These are phyloP conservation scores for Maconellicoccus hirsutus DNA, from an alignment of 1,140 invertebrate genomes.

Conservation along the genomic window DNA sequence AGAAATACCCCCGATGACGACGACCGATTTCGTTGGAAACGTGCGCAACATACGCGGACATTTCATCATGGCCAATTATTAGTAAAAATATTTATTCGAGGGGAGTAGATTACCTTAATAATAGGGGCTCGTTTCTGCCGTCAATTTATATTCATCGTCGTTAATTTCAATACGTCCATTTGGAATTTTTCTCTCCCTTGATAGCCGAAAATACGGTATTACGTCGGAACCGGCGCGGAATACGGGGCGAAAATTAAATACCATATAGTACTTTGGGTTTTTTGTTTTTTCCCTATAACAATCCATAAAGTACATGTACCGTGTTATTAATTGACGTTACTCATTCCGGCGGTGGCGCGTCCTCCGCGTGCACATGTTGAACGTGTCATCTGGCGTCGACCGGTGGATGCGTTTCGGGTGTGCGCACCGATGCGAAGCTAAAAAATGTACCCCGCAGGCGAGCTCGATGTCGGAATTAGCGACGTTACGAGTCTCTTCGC, in stretches of 20 bases:
- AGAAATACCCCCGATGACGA: too few species aligned
- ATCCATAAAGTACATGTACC: neutral
- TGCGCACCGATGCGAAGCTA: neutral
- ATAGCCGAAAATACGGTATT: neutral
- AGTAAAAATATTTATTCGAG: neutral
- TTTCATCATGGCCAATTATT: slow-evolving; percentile 9
- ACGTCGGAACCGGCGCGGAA: too few species aligned
- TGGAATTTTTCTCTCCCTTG: neutral
- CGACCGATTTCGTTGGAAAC: too few species aligned
- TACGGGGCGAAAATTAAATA: too few species aligned
- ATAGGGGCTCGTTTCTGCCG: neutral
- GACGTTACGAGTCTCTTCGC: too few species aligned
- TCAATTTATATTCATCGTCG: slow-evolving; percentile 9
- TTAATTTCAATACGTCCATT: slow-evolving; percentile 5
- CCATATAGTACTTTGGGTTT: too few species aligned
- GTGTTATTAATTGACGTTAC: neutral
- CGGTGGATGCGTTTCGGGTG: neutral
- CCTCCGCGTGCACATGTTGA: neutral
- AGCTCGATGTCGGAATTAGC: neutral
- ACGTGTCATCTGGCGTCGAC: neutral
- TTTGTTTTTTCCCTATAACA: neutral
- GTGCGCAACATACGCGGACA: neutral
- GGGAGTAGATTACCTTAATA: neutral
- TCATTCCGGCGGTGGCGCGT: neutral
- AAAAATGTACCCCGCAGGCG: slow-evolving; percentile 8